Evolutionary conservation across 1,140 invertebrate genomes (phyloP).

Genomic region (Archegozetes longisetosus): DNA sequence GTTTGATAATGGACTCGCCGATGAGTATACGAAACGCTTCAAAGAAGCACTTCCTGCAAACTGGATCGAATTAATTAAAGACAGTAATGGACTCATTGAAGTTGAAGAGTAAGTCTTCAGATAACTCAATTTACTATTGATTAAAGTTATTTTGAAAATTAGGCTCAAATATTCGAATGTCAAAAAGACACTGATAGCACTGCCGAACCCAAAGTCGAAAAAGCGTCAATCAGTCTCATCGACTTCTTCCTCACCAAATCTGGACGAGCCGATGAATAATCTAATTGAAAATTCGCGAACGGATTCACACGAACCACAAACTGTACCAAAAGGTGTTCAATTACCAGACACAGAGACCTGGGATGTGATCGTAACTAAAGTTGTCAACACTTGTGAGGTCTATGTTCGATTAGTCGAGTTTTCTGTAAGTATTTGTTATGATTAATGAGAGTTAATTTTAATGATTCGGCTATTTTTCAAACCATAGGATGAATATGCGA

Average conservation of each 20-base stretch:
- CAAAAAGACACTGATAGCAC: not conserved
- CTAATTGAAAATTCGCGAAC: not conserved
- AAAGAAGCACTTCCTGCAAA: not conserved
- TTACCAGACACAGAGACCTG: not conserved
- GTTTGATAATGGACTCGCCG: not conserved
- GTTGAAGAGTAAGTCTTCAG: not conserved
- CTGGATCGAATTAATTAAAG: not conserved
- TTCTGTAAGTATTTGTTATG: too few species aligned
- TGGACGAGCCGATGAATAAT: not conserved
- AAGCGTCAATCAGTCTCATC: not conserved
- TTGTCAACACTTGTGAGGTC: not conserved
- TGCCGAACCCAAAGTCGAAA: not conserved
- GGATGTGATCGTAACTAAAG: not conserved
- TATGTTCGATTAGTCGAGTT: too few species aligned
- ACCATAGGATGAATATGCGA: too few species aligned
- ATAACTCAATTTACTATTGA: too few species aligned
- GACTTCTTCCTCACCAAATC: not conserved
- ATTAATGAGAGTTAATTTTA: too few species aligned
- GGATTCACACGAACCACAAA: not conserved
- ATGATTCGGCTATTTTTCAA: too few species aligned
- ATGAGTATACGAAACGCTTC: not conserved
- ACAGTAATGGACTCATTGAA: not conserved
- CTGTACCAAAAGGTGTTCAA: not conserved
- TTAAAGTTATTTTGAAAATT: too few species aligned
- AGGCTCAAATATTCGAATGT: not conserved